Conservation (phyloP, 2,888 invertebrate genomes). For the Tinea pellionella region DNA sequence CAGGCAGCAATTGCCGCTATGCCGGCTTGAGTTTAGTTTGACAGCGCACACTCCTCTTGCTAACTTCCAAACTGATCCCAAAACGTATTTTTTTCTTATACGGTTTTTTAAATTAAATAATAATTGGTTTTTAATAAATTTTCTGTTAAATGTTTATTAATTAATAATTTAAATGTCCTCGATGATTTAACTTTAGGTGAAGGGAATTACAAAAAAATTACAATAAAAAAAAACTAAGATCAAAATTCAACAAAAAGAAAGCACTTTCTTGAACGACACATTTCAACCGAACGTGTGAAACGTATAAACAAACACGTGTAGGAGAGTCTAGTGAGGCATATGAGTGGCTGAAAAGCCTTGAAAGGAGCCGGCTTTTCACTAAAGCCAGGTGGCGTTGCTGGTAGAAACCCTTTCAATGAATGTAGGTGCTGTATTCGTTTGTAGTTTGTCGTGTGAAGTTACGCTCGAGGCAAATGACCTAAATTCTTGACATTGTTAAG, state of each 20-base stretch:
- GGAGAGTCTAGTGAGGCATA: slow-evolving; percentile 19
- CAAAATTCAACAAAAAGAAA: not conserved
- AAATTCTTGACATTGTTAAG: not conserved
- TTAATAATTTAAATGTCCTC: too few relatives aligned
- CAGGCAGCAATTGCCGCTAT: too few relatives aligned
- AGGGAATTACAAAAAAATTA: too few relatives aligned
- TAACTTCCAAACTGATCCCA: too few relatives aligned
- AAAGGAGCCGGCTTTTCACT: slow-evolving; percentile 33
- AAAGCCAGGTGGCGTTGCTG: slow-evolving; percentile 3
- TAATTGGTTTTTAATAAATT: too few relatives aligned
- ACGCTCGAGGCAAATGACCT: not conserved
- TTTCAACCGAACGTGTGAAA: slow-evolving; percentile 44
- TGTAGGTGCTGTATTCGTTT: not conserved
- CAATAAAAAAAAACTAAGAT: too few relatives aligned
- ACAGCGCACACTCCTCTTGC: too few relatives aligned
- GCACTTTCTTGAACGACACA: slow-evolving; percentile 24
- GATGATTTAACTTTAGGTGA: too few relatives aligned
- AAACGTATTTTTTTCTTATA: too few relatives aligned
- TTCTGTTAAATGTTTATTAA: too few relatives aligned
- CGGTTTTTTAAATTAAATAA: too few relatives aligned
- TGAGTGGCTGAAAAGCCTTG: slow-evolving; percentile 33
- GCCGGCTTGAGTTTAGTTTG: too few relatives aligned
- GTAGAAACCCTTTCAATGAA: not conserved
- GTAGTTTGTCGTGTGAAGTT: not conserved
- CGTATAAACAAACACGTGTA: slow-evolving; percentile 47